A percentile compares a stretch with the other conserved stretches of the same genome.
Evolutionary conservation across 2,888 invertebrate species (phyloP).

Genomic region (Chesias legatella): DNA sequence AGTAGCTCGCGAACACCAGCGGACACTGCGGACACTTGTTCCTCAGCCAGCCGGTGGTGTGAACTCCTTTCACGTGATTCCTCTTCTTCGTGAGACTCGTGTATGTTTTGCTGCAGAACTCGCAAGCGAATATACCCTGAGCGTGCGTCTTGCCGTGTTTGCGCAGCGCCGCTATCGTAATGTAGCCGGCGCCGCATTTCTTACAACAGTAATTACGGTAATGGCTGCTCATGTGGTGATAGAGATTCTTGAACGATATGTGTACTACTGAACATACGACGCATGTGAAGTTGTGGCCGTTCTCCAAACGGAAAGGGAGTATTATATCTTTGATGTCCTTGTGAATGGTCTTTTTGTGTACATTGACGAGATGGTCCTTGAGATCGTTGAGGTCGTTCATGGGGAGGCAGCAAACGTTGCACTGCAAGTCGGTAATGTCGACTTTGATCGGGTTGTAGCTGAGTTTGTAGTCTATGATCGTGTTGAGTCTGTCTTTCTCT

Average conservation of each 20-base stretch:
- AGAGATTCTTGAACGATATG: slow-evolving; percentile 69
- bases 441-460: slow-evolving; percentile 74
- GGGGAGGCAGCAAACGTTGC: slow-evolving; percentile 54
- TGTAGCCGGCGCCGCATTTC: slow-evolving; percentile 68
- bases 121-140: slow-evolving; percentile 76
- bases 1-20: slow-evolving; percentile 68
- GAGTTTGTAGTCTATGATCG: slow-evolving; percentile 70
- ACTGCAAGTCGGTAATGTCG: slow-evolving; percentile 60
- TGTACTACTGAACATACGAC: slow-evolving; percentile 67
- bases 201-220: slow-evolving; percentile 73
- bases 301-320: slow-evolving; percentile 63
- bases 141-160: slow-evolving; percentile 73
- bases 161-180: slow-evolving; percentile 68
- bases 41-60: slow-evolving; percentile 68
- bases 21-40: slow-evolving; percentile 74
- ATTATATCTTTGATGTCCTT: slow-evolving; percentile 72
- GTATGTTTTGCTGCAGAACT: slow-evolving; percentile 75
- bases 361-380: slow-evolving; percentile 57
- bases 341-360: slow-evolving; percentile 62
- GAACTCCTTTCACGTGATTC: slow-evolving; percentile 71
- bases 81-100: slow-evolving; percentile 70
- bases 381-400: slow-evolving; percentile 63
- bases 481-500: slow-evolving; percentile 68
- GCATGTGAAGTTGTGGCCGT: slow-evolving; percentile 62
- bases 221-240: slow-evolving; percentile 73